Evolutionary conservation across 2,888 invertebrate species (phyloP).

Genomic region (Protophormia terraenovae): DNA sequence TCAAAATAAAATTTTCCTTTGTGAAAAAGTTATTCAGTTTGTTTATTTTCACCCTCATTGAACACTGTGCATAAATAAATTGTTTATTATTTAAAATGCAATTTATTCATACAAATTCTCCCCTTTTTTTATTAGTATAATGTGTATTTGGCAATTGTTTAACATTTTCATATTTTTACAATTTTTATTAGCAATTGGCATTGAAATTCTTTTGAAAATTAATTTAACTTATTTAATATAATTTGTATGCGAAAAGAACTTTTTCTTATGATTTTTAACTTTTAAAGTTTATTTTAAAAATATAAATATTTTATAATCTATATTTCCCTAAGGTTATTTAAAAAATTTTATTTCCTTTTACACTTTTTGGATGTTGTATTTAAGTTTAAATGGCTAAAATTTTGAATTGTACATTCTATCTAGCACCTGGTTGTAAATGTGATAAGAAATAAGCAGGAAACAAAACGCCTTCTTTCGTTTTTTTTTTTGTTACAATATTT

Average conservation of each 20-base stretch:
- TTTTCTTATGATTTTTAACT: not conserved
- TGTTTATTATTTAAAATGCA: not conserved
- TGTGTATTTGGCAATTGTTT: slow-evolving; percentile 24
- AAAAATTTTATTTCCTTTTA: not conserved
- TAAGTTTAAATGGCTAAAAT: slow-evolving; percentile 12
- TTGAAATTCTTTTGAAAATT: slow-evolving; percentile 50
- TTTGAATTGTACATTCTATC: slow-evolving; percentile 9
- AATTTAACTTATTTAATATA: too few species aligned
- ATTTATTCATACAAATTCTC: not conserved
- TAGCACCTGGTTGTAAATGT: slow-evolving; percentile 17
- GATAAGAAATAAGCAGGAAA: not conserved
- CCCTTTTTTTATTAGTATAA: not conserved
- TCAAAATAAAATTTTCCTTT: too few species aligned
- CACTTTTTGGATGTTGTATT: not conserved
- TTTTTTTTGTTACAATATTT: too few species aligned
- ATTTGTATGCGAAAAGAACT: not conserved
- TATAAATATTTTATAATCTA: not conserved
- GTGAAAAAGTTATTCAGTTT: not conserved
- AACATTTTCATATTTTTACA: too few species aligned
- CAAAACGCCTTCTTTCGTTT: slow-evolving; percentile 35
- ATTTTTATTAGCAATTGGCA: slow-evolving; percentile 39
- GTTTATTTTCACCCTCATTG: not conserved
- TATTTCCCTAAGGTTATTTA: slow-evolving; percentile 12
- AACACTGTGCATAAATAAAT: not conserved
- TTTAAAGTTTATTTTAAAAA: not conserved